Percentiles rank a stretch among this genome's conserved stretches.
Evolutionary conservation across 2,797 vertebrate species (phyloP).

Genomic region (Sebastes goodei): DNA sequence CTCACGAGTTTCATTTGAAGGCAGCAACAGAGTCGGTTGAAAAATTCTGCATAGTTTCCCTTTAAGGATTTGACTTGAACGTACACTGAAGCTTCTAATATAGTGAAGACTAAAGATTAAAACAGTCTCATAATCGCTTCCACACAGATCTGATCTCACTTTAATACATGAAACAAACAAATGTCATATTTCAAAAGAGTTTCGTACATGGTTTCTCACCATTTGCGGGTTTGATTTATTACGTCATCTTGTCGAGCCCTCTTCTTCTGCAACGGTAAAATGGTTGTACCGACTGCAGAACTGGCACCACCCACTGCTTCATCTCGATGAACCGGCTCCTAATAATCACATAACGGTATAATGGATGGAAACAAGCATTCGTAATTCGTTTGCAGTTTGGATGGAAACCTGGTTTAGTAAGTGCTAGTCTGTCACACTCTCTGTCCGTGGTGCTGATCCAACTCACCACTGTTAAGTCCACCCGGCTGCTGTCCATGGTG

Average conservation of each 20-base stretch:
- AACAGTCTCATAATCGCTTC: too few relatives aligned
- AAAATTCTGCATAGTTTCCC: too few relatives aligned
- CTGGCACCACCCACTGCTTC: neutral
- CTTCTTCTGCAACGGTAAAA: neutral
- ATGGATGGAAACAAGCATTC: neutral
- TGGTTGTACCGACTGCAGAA: neutral
- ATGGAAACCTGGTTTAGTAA: neutral
- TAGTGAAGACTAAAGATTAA: too few relatives aligned
- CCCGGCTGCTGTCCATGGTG: slow-evolving; percentile 6
- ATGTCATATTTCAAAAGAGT: too few relatives aligned
- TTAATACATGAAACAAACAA: too few relatives aligned
- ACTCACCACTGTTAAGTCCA: neutral
- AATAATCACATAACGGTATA: neutral
- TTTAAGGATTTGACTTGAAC: too few relatives aligned
- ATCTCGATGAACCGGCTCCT: neutral
- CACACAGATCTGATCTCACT: too few relatives aligned
- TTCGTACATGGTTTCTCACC: too few relatives aligned
- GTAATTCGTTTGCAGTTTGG: neutral
- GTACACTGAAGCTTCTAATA: too few relatives aligned
- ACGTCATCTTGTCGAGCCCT: neutral
- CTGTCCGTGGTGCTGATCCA: slow-evolving; percentile 18
- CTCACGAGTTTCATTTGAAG: too few relatives aligned
- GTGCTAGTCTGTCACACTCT: neutral
- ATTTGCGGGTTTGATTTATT: too few relatives aligned
- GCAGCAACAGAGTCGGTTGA: too few relatives aligned